Conservation (phyloP, 2,113 vertebrate genomes). For the Meriones unguiculatus region DNA sequence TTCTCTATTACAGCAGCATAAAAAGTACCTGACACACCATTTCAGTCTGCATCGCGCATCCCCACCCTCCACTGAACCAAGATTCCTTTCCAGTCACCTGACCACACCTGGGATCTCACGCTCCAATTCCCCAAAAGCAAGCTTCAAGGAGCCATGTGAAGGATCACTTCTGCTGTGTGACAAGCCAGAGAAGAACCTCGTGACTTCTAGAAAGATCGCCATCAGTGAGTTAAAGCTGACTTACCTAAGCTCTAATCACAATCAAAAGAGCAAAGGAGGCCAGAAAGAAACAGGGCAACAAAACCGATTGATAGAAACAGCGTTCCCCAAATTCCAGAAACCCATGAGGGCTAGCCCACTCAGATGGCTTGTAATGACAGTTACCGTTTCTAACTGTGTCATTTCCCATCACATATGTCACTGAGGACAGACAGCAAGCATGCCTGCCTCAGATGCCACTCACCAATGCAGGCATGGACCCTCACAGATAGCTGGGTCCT, state of each 20-base stretch:
- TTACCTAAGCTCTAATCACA: not conserved
- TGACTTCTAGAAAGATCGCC: not conserved
- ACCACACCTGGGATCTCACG: not conserved
- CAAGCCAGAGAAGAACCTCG: not conserved
- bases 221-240: not conserved
- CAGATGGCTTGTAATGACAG: not conserved
- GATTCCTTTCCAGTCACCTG: not conserved
- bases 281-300: not conserved
- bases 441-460: constrained; percentile 82
- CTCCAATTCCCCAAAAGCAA: not conserved
- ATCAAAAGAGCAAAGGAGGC: not conserved
- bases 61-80: not conserved
- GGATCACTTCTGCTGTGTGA: not conserved
- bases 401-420: not conserved
- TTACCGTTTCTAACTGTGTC: not conserved
- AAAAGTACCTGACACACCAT: not conserved
- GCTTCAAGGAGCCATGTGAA: not conserved
- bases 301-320: not conserved
- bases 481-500: constrained; percentile 96
- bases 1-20: not conserved
- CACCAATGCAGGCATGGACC: constrained; percentile 97
- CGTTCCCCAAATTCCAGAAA: not conserved
- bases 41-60: not conserved
- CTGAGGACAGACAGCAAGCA: not conserved
- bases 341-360: not conserved